Percentiles rank a stretch among this genome's conserved stretches.
phyloP scores from a whole-genome alignment of 2,797 vertebrate genomes.

The Psittacula echo region DNA sequence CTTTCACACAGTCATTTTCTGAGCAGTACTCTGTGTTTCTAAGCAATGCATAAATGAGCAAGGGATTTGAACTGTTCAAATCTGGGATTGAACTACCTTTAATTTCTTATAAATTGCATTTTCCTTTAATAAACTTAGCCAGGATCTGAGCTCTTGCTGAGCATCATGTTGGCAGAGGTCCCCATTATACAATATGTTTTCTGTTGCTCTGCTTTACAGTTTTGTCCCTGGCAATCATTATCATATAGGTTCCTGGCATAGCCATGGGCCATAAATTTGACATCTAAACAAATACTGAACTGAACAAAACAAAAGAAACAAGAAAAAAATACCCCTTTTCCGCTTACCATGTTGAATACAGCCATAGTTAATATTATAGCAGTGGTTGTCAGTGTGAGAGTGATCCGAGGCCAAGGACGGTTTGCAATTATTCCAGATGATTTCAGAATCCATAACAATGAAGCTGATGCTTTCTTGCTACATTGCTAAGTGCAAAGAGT shows the following conservation, averaged over 20 bases:
- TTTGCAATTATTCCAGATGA: conserved; percentile 93
- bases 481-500: conserved; percentile 83
- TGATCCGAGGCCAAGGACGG: conserved; percentile 92
- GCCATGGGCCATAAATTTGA: not conserved
- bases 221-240: not conserved
- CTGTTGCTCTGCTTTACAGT: not conserved
- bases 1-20: not conserved
- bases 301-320: not conserved
- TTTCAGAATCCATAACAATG: conserved; percentile 87
- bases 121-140: not conserved
- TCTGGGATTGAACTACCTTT: not conserved
- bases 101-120: not conserved
- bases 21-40: not conserved
- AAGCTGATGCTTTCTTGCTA: conserved; percentile 87
- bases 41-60: not conserved
- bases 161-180: not conserved
- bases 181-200: not conserved
- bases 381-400: conserved; percentile 91
- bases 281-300: not conserved
- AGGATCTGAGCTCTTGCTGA: not conserved
- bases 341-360: conserved; percentile 96
- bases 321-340: not conserved
- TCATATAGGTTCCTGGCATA: not conserved
- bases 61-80: not conserved
- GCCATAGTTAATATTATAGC: conserved; percentile 93